Evolutionary conservation across 2,797 vertebrate species (phyloP).

Genomic region (Tadarida brasiliensis): DNA sequence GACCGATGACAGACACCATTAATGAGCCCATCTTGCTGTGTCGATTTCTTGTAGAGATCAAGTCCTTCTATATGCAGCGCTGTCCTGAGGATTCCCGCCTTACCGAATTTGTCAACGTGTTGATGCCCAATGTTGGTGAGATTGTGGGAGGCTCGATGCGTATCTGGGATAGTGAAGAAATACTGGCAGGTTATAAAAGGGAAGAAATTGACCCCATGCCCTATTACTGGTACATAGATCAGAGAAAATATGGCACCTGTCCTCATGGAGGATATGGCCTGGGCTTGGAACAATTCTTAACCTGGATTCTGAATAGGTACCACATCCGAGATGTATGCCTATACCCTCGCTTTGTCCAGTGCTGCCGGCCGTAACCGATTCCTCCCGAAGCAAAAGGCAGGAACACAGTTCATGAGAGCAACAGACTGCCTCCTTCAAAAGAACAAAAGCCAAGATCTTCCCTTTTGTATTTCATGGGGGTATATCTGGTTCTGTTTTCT

Average conservation of each 20-base stretch:
- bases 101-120: slow-evolving; percentile 96
- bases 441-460: not conserved
- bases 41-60: slow-evolving; percentile 96
- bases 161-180: slow-evolving; percentile 95
- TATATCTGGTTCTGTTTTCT: not conserved
- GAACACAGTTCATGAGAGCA: not conserved
- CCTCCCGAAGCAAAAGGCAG: not conserved
- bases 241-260: slow-evolving; percentile 97
- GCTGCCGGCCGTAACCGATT: slow-evolving; percentile 90
- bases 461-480: not conserved
- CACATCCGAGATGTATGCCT: slow-evolving; percentile 98
- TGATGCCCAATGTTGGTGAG: slow-evolving; percentile 98
- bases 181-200: slow-evolving; percentile 94
- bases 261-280: slow-evolving; percentile 97
- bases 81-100: slow-evolving; percentile 94
- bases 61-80: slow-evolving; percentile 99
- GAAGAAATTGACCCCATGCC: slow-evolving; percentile 96
- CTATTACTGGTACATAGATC: slow-evolving; percentile 99
- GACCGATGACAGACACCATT: slow-evolving; percentile 96
- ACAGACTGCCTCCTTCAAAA: not conserved
- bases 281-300: slow-evolving; percentile 97
- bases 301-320: slow-evolving; percentile 97
- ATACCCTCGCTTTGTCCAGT: slow-evolving; percentile 97
- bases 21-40: slow-evolving; percentile 97
- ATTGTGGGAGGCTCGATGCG: slow-evolving; percentile 98